These are phyloP conservation scores for Noctuana brunneofusca DNA, from an alignment of 2,888 invertebrate genomes.

Conservation along the genomic window DNA sequence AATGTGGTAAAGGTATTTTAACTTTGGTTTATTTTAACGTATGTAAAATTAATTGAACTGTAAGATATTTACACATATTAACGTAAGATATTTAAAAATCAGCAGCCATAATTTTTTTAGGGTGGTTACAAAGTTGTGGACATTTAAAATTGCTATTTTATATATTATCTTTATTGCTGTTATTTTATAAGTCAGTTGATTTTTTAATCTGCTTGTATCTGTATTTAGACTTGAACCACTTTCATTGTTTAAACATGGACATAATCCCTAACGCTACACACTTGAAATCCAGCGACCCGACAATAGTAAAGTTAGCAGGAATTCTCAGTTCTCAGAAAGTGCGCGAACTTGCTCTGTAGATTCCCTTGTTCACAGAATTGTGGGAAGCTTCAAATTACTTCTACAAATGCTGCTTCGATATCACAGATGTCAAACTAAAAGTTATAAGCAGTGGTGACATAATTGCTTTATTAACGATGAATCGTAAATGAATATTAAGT, in stretches of 20 bases:
- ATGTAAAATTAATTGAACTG: too few species aligned
- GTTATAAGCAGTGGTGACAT: not conserved
- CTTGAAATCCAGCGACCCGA: not conserved
- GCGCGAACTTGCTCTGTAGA: not conserved
- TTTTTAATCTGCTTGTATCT: too few species aligned
- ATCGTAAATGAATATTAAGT: too few species aligned
- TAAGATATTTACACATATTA: too few species aligned
- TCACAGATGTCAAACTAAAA: not conserved
- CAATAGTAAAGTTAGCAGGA: not conserved
- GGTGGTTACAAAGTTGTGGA: too few species aligned
- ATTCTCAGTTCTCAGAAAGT: not conserved
- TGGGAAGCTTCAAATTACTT: not conserved
- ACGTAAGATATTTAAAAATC: too few species aligned
- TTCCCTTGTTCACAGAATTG: constrained; percentile 2
- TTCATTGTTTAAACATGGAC: not conserved
- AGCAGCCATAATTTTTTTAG: too few species aligned
- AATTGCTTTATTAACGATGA: not conserved
- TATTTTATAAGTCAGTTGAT: too few species aligned
- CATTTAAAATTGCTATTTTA: too few species aligned
- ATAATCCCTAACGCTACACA: not conserved
- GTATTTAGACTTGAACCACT: not conserved
- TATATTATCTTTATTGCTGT: too few species aligned
- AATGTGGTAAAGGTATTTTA: too few species aligned
- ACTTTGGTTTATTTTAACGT: not conserved
- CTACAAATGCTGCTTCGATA: not conserved